phyloP scores from a whole-genome alignment of 2,888 invertebrate species.

The Scaptomyza polygonia region DNA sequence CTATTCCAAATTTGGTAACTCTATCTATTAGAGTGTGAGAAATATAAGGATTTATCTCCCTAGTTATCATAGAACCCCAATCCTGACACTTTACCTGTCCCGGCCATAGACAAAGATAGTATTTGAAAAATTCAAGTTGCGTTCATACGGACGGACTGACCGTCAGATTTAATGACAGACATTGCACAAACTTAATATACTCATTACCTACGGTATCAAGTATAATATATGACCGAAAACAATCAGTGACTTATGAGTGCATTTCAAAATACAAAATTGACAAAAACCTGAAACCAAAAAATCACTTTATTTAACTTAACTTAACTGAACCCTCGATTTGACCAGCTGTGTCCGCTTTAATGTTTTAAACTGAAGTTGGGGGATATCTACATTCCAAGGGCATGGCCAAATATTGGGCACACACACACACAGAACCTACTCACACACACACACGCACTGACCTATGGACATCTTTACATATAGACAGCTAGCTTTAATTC shows the following conservation, averaged over 20 bases:
- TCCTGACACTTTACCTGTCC: too few species aligned
- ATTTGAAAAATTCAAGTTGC: too few species aligned
- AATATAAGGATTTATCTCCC: too few species aligned
- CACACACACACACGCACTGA: not conserved
- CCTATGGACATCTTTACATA: too few species aligned
- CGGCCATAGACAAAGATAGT: too few species aligned
- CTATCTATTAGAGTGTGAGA: too few species aligned
- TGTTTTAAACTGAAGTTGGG: conserved; percentile 43
- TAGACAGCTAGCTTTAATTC: conserved; percentile 12
- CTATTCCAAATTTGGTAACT: too few species aligned
- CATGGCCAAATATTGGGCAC: conserved; percentile 27
- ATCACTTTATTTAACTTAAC: conserved; percentile 17
- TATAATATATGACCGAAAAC: conserved; percentile 25
- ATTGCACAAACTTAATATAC: too few species aligned
- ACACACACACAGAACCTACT: conserved; percentile 1
- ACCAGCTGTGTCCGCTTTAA: conserved; percentile 34
- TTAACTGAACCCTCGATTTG: conserved; percentile 10
- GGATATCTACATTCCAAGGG: conserved; percentile 29
- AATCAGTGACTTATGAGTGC: conserved; percentile 14
- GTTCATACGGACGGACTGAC: too few species aligned
- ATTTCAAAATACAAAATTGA: conserved; percentile 21
- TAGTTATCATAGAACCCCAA: too few species aligned
- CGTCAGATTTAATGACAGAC: too few species aligned
- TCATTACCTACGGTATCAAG: too few species aligned
- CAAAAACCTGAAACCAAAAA: not conserved